Percentiles rank a stretch among this genome's conserved stretches.
phyloP scores from a whole-genome alignment of 2,797 vertebrate species.

The Gymnocypris eckloni region DNA sequence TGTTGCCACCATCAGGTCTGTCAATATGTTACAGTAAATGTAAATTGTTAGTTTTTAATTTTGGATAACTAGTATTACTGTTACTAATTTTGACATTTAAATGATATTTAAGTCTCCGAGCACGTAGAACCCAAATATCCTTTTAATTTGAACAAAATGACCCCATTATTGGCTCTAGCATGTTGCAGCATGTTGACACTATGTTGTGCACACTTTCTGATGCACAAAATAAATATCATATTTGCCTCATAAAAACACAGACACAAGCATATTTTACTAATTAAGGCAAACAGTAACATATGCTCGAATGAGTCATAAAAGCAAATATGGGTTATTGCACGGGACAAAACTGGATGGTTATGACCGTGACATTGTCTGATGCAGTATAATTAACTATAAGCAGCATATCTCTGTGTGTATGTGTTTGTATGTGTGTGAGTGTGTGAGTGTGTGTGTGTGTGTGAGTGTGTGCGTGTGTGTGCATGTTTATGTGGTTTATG shows the following conservation, averaged over 20 bases:
- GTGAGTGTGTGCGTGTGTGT: not conserved
- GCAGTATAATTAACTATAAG: conserved; percentile 12
- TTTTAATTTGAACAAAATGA: conserved; percentile 13
- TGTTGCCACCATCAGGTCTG: not conserved
- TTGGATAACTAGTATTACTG: not conserved
- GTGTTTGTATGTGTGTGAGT: not conserved
- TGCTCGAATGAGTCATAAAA: conserved; percentile 25
- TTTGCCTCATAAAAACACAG: conserved; percentile 24
- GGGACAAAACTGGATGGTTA: conserved; percentile 11
- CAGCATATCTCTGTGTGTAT: not conserved
- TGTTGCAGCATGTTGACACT: not conserved
- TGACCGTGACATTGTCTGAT: conserved; percentile 1
- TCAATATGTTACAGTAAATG: not conserved
- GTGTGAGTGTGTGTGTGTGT: not conserved
- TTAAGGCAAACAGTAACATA: conserved; percentile 47
- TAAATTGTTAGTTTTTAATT: not conserved
- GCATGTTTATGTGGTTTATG: no score
- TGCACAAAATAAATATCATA: conserved; percentile 10
- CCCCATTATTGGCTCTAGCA: not conserved
- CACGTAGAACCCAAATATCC: not conserved
- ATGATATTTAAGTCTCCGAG: not conserved
- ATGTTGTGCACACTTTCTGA: not conserved
- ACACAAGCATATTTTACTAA: conserved; percentile 33
- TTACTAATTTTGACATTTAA: not conserved
- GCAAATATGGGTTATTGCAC: conserved; percentile 46